Evolutionary conservation across 1,140 invertebrate genomes (phyloP), one percentile per base, ranked within the genome.

Genomic region (Aphaenogaster rudis): DNA sequence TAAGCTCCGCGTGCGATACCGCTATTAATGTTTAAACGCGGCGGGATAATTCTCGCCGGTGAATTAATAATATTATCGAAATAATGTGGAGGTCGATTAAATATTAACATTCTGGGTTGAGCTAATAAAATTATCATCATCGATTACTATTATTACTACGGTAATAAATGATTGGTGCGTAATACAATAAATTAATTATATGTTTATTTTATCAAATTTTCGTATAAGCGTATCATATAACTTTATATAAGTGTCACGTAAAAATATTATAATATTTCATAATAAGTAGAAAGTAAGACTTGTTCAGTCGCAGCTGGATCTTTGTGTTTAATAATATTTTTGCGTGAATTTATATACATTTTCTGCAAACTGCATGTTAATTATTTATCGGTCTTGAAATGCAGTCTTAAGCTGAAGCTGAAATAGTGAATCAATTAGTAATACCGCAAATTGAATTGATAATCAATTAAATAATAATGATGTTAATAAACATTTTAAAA

Each of bases 121-220:
- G 57, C n/a, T 61, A 48, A 84, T 74, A 84, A 82, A 57, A 54
- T 82, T 45, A 52, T 69, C 45, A 39, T 67, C 48, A 74, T 74
- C 45, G 7, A 71, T 61, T 28, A 72, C 13, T 57, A 39, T 61
- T 67, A 69, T 72, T 72, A 61, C 7, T 61, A 39, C 17, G 13
- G 13, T 50, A 61, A 61, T 61, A 15, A 84, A 76, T 17, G 15
- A 76, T 21, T 21, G 36, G 57, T 39, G 15, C 33, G 6, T 39
- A n/a, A 57, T 74, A 39, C 11, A 17, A 36, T 61, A 59, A 74
- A 74, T 80, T 52, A 54, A 48, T 74, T 48, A 61, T 42, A 67
- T 57, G 59, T 2, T 42, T 13, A 71, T 33, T 81, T 57, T 81
- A 48, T 59, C n/a, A n/a, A 28, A 45, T 57, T n/a, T 9, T 21